A percentile compares a stretch with the other conserved stretches of the same genome.
These are phyloP conservation scores for Ophion ventricosus DNA, from an alignment of 2,888 invertebrate species.

Conservation along the genomic window DNA sequence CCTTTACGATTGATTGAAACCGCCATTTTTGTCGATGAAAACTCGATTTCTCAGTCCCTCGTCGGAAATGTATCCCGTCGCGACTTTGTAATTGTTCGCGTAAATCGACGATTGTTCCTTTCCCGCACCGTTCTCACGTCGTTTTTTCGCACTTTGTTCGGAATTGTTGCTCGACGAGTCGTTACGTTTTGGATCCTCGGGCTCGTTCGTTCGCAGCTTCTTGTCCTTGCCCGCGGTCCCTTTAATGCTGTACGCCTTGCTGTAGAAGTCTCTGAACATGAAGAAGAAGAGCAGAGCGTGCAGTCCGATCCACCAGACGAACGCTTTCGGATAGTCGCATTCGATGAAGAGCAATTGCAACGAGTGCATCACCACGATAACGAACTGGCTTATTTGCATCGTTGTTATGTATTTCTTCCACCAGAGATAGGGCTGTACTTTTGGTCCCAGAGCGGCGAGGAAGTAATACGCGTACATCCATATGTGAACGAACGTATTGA, in stretches of 20 bases:
- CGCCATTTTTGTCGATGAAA: slow-evolving; percentile 81
- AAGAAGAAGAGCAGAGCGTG: slow-evolving; percentile 97
- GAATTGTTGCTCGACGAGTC: no score
- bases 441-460: slow-evolving; percentile 94
- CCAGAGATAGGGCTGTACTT: slow-evolving; percentile 94
- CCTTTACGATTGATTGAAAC: slow-evolving; percentile 30
- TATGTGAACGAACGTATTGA: slow-evolving; percentile 97
- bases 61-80: slow-evolving; percentile 84
- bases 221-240: slow-evolving; percentile 13
- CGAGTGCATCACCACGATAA: slow-evolving; percentile 94
- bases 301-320: slow-evolving; percentile 95
- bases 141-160: slow-evolving; percentile 20
- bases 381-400: slow-evolving; percentile 96
- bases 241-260: slow-evolving; percentile 37
- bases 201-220: slow-evolving; percentile 48
- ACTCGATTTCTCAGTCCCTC: slow-evolving; percentile 84
- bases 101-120: slow-evolving; percentile 79
- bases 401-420: slow-evolving; percentile 97
- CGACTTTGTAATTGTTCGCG: slow-evolving; percentile 82
- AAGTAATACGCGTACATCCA: slow-evolving; percentile 97
- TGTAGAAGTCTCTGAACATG: slow-evolving; percentile 96
- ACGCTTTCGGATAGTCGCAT: slow-evolving; percentile 94
- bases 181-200: no score
- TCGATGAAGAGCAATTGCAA: slow-evolving; percentile 90
- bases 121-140: slow-evolving; percentile 15